phyloP scores from a whole-genome alignment of 1,140 invertebrate species.

The Sitobion miscanthi region DNA sequence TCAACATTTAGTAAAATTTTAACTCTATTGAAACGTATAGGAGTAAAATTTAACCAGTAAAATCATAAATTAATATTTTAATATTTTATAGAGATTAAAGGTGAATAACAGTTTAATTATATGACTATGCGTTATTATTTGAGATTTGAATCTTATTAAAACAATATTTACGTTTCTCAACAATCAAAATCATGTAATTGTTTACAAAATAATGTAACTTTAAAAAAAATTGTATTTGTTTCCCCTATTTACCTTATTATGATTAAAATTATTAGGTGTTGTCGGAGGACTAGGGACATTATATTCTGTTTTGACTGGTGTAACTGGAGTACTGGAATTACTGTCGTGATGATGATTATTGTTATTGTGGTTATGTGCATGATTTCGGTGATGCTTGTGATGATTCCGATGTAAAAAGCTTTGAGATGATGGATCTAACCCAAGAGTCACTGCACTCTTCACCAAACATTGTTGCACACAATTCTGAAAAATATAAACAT shows the following conservation, averaged over 20 bases:
- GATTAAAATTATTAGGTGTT: slow-evolving; percentile 53
- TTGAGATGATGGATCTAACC: slow-evolving; percentile 38
- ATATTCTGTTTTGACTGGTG: slow-evolving; percentile 44
- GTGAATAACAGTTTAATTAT: too few species aligned
- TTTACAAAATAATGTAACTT: not conserved
- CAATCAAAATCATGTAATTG: not conserved
- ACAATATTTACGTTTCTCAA: not conserved
- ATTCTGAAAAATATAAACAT: slow-evolving; percentile 34
- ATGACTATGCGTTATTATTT: too few species aligned
- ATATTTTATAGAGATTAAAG: too few species aligned
- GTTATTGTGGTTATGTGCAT: slow-evolving; percentile 51
- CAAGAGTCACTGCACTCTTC: slow-evolving; percentile 49
- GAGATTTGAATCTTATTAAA: not conserved
- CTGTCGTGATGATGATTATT: slow-evolving; percentile 54
- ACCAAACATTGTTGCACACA: slow-evolving; percentile 54
- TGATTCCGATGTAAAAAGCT: slow-evolving; percentile 31
- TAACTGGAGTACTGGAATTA: slow-evolving; percentile 54
- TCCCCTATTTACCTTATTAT: slow-evolving; percentile 9
- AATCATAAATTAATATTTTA: not conserved
- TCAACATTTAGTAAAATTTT: not conserved
- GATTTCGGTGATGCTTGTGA: slow-evolving; percentile 44
- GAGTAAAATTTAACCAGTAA: not conserved
- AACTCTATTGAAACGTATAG: not conserved
- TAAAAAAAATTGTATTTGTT: not conserved
- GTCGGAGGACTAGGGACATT: slow-evolving; percentile 44